Evolutionary conservation across 2,797 vertebrate genomes (phyloP).

Genomic region (Bovichtus variegatus): DNA sequence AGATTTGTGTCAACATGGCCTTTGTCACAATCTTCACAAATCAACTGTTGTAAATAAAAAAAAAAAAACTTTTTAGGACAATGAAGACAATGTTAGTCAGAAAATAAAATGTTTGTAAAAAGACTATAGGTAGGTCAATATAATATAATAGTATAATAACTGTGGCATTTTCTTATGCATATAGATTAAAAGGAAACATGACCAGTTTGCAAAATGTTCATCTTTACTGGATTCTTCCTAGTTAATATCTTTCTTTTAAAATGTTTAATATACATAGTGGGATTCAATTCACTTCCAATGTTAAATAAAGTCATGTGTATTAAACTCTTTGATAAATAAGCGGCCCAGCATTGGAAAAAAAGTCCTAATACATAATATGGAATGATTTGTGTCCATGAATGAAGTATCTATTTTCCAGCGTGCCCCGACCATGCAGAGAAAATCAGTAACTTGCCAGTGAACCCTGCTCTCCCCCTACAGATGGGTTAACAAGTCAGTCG

Average conservation of each 20-base stretch:
- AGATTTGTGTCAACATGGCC: slow-evolving; percentile 14
- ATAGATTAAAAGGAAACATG: neutral
- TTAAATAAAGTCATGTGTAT: neutral
- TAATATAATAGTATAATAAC: neutral
- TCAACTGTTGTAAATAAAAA: neutral
- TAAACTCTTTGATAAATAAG: neutral
- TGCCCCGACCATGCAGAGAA: neutral
- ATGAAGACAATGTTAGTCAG: neutral
- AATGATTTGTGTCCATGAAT: slow-evolving; percentile 8
- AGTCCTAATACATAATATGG: neutral
- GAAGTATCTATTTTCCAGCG: neutral
- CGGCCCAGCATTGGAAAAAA: neutral
- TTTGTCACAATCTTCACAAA: slow-evolving; percentile 6
- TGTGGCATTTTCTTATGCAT: neutral
- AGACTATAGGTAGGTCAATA: neutral
- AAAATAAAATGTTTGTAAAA: neutral
- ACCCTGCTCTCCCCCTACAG: slow-evolving; percentile 14
- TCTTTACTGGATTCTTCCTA: neutral
- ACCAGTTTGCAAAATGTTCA: neutral
- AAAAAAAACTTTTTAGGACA: neutral
- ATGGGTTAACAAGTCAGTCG: slow-evolving; percentile 41
- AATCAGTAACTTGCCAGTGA: slow-evolving; percentile 29
- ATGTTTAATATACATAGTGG: neutral
- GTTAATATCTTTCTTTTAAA: neutral
- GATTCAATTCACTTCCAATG: neutral